Conservation (phyloP, 2,888 invertebrate species). For the Dynastes hyllus region DNA sequence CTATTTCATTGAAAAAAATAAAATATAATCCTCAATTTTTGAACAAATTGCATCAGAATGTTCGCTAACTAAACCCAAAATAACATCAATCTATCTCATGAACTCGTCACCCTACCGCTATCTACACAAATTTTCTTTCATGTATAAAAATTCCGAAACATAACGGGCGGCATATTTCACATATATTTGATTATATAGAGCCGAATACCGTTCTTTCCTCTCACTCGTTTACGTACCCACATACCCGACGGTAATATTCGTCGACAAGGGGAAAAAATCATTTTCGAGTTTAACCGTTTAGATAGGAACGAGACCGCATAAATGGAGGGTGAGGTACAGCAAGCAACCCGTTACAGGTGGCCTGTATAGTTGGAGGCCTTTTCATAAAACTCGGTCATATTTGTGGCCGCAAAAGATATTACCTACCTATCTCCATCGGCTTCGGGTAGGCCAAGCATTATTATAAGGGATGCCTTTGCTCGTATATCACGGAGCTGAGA, state of each 20-base stretch:
- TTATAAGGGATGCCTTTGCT: conserved; percentile 18
- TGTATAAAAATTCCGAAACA: conserved; percentile 33
- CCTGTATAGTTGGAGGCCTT: conserved; percentile 15
- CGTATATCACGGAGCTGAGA: conserved; percentile 23
- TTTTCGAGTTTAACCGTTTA: conserved; percentile 26
- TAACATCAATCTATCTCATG: conserved; percentile 6
- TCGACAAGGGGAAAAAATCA: conserved; percentile 36
- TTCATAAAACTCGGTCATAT: conserved; percentile 42
- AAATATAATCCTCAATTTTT: conserved; percentile 20
- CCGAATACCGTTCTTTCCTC: not conserved
- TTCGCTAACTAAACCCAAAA: not conserved
- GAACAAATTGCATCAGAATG: conserved; percentile 5
- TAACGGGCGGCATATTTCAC: conserved; percentile 26
- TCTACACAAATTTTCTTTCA: not conserved
- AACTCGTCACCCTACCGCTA: not conserved
- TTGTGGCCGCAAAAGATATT: conserved; percentile 32
- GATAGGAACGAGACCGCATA: not conserved
- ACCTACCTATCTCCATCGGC: conserved; percentile 15
- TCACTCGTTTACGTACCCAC: not conserved
- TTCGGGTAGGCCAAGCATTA: conserved; percentile 20
- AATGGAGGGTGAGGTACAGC: not conserved
- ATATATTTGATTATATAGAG: conserved; percentile 31
- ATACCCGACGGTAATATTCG: conserved; percentile 22
- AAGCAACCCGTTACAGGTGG: conserved; percentile 36
- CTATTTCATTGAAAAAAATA: no score